Percentiles rank a stretch among this genome's conserved stretches.
These are phyloP conservation scores for Andrena haemorrhoa DNA, from an alignment of 2,888 invertebrate species.

Conservation along the genomic window DNA sequence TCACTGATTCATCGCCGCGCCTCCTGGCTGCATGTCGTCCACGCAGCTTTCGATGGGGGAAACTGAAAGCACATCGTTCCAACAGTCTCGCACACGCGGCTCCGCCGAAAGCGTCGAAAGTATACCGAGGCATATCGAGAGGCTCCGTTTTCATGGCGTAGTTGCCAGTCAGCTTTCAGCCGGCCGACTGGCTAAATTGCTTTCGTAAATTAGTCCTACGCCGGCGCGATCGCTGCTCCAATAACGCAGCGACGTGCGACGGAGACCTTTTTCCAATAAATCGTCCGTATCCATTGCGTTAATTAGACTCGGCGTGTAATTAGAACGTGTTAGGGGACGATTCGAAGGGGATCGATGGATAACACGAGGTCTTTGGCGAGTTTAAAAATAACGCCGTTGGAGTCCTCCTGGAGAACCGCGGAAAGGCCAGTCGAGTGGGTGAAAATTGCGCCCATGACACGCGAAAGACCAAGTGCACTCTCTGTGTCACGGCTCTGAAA, in stretches of 20 bases:
- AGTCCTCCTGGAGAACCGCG: neutral
- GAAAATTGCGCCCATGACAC: conserved; percentile 47
- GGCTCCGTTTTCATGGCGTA: conserved; percentile 27
- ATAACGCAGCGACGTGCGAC: conserved; percentile 54
- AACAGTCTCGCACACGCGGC: conserved; percentile 16
- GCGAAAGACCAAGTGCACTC: conserved; percentile 38
- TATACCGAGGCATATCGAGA: conserved; percentile 55
- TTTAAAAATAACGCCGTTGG: neutral
- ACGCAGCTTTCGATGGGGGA: conserved; percentile 24
- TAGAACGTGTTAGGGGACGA: neutral
- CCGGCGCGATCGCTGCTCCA: conserved; percentile 44
- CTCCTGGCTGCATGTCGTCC: neutral
- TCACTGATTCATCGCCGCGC: conserved; percentile 22
- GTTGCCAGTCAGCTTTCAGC: conserved; percentile 23
- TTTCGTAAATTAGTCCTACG: conserved; percentile 58
- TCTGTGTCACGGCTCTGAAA: conserved; percentile 41
- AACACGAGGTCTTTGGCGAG: neutral
- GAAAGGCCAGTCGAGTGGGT: conserved; percentile 37
- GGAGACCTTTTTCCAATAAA: conserved; percentile 35
- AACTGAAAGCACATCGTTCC: conserved; percentile 51
- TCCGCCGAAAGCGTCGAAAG: conserved; percentile 25
- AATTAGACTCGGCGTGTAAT: neutral
- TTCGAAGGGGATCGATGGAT: conserved; percentile 2
- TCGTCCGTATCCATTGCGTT: neutral
- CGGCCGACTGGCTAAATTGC: conserved; percentile 5